Conservation (phyloP, 92 coral and sea anemone species). For the Parazoanthus darwini region DNA sequence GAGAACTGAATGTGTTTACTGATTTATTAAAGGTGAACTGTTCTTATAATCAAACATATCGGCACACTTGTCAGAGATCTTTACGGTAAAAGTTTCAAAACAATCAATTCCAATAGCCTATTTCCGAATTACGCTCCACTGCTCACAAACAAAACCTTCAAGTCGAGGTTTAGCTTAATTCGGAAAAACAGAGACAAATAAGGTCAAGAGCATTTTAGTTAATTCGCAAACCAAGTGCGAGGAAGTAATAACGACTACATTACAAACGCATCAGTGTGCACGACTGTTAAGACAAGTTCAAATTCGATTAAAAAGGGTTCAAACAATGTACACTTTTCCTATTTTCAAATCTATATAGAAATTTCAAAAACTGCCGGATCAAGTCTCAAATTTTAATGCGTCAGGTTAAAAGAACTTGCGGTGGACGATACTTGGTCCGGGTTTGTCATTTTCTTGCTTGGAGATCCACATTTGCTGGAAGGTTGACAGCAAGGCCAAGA, state of each 20-base stretch:
- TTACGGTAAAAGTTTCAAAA: too few relatives aligned
- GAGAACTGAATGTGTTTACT: too few relatives aligned
- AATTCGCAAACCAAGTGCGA: background rate
- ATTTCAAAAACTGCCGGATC: background rate
- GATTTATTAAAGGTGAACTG: too few relatives aligned
- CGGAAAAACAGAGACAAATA: background rate
- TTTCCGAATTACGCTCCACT: too few relatives aligned
- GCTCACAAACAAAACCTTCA: too few relatives aligned
- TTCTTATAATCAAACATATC: too few relatives aligned
- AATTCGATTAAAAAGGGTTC: background rate
- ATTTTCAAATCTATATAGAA: too few relatives aligned
- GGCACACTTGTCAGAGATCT: too few relatives aligned
- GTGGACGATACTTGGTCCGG: constrained; percentile 73
- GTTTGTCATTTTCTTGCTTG: constrained; percentile 71
- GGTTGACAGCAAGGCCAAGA: constrained; percentile 76
- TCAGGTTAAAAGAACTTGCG: constrained; percentile 63
- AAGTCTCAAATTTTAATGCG: background rate
- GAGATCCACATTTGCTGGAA: constrained; percentile 83
- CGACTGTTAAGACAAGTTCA: background rate
- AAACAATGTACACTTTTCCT: background rate
- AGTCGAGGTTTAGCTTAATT: too few relatives aligned
- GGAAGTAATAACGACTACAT: background rate
- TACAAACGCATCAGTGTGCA: background rate
- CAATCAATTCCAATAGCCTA: background rate
- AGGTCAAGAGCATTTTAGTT: background rate